Evolutionary conservation across 2,888 invertebrate genomes (phyloP).

Genomic region (Thumatha senex): DNA sequence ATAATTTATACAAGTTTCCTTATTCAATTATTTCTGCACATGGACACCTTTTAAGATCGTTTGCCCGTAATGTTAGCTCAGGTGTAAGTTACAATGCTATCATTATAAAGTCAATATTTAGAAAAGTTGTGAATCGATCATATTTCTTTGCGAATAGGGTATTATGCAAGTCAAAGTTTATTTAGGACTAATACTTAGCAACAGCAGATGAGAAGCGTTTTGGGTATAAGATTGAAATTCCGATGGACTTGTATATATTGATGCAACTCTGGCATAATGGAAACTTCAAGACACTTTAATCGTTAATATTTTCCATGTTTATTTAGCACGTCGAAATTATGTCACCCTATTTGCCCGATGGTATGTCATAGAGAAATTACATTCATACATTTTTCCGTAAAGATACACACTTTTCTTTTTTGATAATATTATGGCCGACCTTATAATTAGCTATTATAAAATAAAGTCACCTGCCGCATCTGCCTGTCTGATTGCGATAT

Average conservation of each 20-base stretch:
- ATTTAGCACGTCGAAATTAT: no score
- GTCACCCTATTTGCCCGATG: no score
- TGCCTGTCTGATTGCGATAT: no score
- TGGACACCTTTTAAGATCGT: conserved; percentile 27
- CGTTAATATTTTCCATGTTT: no score
- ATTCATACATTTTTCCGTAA: no score
- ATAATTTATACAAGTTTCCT: conserved; percentile 11
- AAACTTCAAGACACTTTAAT: no score
- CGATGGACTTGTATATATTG: background rate
- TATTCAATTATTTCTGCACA: conserved; percentile 16
- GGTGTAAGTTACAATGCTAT: conserved; percentile 64
- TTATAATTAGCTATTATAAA: no score
- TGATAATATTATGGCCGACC: no score
- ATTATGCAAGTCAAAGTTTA: conserved; percentile 68
- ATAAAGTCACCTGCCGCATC: no score
- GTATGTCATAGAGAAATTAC: no score
- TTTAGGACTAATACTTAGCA: conserved; percentile 60
- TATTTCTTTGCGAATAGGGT: conserved; percentile 70
- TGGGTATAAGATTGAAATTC: conserved; percentile 13
- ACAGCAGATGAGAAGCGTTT: conserved; percentile 23
- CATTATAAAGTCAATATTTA: conserved; percentile 68
- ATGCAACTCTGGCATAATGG: no score
- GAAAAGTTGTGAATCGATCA: conserved; percentile 60
- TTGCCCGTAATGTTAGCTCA: conserved; percentile 58
- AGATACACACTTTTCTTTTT: no score